These are phyloP conservation scores for Temnothorax curvispinosus DNA, from an alignment of 1,140 invertebrate genomes.

Conservation along the genomic window DNA sequence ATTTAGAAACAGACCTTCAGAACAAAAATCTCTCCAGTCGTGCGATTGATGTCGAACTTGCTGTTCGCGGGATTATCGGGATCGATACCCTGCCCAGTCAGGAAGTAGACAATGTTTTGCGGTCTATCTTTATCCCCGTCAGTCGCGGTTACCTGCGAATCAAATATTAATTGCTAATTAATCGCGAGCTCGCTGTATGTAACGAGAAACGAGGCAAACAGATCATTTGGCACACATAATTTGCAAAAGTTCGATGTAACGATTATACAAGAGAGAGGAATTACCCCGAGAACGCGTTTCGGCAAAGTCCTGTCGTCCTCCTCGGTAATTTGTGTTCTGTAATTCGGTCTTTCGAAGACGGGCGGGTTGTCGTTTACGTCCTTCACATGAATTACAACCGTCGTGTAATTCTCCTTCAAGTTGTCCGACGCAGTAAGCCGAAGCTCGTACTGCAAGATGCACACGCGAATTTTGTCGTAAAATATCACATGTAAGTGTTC, in stretches of 20 bases:
- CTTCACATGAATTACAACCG: constrained; percentile 97
- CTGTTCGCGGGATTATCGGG: constrained; percentile 97
- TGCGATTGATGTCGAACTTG: constrained; percentile 98
- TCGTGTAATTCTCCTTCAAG: constrained; percentile 98
- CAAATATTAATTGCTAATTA: constrained; percentile 48
- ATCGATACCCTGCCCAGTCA: constrained; percentile 98
- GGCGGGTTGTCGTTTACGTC: constrained; percentile 97
- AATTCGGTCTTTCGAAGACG: constrained; percentile 96
- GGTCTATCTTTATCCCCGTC: constrained; percentile 97
- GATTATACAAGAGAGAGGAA: not conserved
- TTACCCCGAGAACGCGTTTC: constrained; percentile 96
- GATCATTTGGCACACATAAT: not conserved
- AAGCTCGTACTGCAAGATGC: constrained; percentile 92
- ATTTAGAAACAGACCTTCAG: constrained; percentile 90
- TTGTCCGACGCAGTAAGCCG: constrained; percentile 97
- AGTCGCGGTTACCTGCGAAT: constrained; percentile 95
- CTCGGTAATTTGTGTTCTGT: constrained; percentile 97
- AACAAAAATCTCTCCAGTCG: constrained; percentile 97
- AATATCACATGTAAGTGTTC: not conserved
- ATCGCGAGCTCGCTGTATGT: not conserved
- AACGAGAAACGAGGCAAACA: not conserved
- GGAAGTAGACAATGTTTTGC: constrained; percentile 98
- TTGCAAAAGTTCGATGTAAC: constrained; percentile 4
- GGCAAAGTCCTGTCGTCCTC: constrained; percentile 97
- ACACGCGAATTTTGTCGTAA: constrained; percentile 12